Conservation (phyloP, 2,797 vertebrate species). For the Urophycis tenuis region DNA sequence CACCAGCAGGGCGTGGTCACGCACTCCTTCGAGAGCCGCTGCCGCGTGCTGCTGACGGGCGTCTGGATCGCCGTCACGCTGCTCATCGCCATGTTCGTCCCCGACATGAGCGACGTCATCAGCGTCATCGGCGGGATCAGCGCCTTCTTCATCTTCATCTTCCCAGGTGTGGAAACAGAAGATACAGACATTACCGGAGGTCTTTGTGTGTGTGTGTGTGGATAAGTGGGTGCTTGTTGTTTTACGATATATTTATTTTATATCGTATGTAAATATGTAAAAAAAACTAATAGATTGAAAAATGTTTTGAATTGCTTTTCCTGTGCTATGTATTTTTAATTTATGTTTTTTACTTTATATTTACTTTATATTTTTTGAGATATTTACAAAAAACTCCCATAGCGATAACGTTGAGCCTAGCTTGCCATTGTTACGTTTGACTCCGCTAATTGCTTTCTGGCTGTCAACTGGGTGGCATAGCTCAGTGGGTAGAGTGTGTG, state of each 20-base stretch:
- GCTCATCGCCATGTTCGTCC: slow-evolving; percentile 79
- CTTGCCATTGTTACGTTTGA: too few species aligned
- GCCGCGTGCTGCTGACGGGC: slow-evolving; percentile 71
- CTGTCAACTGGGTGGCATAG: too few species aligned
- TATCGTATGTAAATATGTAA: background rate
- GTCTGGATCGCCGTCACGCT: slow-evolving; percentile 81
- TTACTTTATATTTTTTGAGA: too few species aligned
- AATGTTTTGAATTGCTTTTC: too few species aligned
- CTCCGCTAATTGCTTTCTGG: too few species aligned
- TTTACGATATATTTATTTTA: background rate
- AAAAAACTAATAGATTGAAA: too few species aligned
- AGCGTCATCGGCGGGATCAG: slow-evolving; percentile 88
- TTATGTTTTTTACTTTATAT: background rate
- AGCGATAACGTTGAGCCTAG: too few species aligned
- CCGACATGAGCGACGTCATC: slow-evolving; percentile 86
- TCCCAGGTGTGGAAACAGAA: slow-evolving; percentile 75
- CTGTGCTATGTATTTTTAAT: too few species aligned
- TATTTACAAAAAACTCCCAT: too few species aligned
- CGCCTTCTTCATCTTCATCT: slow-evolving; percentile 94
- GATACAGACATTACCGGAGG: too few species aligned
- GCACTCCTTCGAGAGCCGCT: slow-evolving; percentile 58
- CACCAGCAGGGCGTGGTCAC: slow-evolving; percentile 14
- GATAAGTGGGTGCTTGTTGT: slow-evolving; percentile 4
- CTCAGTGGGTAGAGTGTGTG: too few species aligned
- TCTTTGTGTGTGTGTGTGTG: slow-evolving; percentile 27